These are phyloP conservation scores for Thermophis baileyi DNA, from an alignment of 2,113 vertebrate species.

Conservation along the genomic window DNA sequence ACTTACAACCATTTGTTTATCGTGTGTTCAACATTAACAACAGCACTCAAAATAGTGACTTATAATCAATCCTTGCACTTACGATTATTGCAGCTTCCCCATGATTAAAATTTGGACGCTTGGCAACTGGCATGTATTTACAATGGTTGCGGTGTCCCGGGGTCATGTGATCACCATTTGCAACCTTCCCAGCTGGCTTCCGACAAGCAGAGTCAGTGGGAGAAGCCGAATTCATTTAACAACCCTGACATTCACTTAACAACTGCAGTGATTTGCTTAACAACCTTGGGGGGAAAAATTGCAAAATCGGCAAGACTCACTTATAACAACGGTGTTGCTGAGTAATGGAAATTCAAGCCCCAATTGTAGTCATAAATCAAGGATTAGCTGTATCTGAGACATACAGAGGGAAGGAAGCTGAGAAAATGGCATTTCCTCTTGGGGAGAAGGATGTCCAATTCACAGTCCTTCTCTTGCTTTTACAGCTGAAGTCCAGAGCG, in stretches of 20 bases:
- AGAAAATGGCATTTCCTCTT: not conserved
- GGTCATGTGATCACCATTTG: not conserved
- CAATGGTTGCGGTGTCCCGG: not conserved
- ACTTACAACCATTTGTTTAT: not conserved
- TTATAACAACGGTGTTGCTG: not conserved
- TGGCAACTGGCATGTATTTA: not conserved
- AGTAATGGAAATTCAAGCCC: not conserved
- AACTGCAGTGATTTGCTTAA: not conserved
- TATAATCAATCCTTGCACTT: not conserved
- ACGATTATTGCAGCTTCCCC: not conserved
- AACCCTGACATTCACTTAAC: not conserved
- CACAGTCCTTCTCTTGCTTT: not conserved
- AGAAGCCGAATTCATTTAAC: not conserved
- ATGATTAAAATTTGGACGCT: not conserved
- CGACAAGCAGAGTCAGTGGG: not conserved
- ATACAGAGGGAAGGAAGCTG: not conserved
- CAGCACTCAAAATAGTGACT: not conserved
- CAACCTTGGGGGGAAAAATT: not conserved
- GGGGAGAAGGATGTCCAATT: no score
- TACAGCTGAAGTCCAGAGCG: slow-evolving; percentile 92
- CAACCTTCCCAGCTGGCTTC: not conserved
- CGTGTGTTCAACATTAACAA: not conserved
- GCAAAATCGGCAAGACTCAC: not conserved
- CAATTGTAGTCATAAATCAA: not conserved
- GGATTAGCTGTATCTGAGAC: not conserved